These are phyloP conservation scores for Colletes latitarsis DNA, from an alignment of 1,140 invertebrate genomes.

Conservation along the genomic window DNA sequence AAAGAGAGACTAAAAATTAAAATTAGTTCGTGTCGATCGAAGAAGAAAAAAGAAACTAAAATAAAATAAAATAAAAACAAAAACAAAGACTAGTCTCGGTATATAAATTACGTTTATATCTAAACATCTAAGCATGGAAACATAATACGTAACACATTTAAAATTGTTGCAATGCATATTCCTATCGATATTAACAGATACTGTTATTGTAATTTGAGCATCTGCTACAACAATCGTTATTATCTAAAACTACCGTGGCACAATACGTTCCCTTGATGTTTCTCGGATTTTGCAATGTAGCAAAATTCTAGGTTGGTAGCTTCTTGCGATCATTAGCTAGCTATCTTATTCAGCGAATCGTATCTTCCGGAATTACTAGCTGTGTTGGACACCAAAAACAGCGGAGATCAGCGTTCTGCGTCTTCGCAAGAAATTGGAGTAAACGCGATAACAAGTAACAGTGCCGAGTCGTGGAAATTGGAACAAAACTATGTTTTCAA, in stretches of 20 bases:
- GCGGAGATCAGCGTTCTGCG: neutral
- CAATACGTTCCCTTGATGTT: neutral
- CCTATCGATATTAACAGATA: too few relatives aligned
- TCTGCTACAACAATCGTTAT: neutral
- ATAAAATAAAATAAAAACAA: too few relatives aligned
- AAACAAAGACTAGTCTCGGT: too few relatives aligned
- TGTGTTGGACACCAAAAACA: neutral
- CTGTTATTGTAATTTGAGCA: too few relatives aligned
- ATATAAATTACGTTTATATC: too few relatives aligned
- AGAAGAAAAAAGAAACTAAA: too few relatives aligned
- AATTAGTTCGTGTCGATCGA: too few relatives aligned
- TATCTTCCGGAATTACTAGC: conserved; percentile 1
- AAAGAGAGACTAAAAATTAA: too few relatives aligned
- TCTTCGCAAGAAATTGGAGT: neutral
- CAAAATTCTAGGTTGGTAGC: neutral
- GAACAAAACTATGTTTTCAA: neutral
- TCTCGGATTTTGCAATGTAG: neutral
- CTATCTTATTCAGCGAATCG: conserved; percentile 1
- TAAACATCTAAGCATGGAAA: too few relatives aligned
- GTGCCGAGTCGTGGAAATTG: neutral
- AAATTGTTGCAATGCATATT: too few relatives aligned
- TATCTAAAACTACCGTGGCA: neutral
- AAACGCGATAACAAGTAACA: neutral
- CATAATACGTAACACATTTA: too few relatives aligned
- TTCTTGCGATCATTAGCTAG: conserved; percentile 5